These are phyloP conservation scores for Ctenomys sociabilis DNA, from an alignment of 2,113 vertebrate species.

Conservation along the genomic window DNA sequence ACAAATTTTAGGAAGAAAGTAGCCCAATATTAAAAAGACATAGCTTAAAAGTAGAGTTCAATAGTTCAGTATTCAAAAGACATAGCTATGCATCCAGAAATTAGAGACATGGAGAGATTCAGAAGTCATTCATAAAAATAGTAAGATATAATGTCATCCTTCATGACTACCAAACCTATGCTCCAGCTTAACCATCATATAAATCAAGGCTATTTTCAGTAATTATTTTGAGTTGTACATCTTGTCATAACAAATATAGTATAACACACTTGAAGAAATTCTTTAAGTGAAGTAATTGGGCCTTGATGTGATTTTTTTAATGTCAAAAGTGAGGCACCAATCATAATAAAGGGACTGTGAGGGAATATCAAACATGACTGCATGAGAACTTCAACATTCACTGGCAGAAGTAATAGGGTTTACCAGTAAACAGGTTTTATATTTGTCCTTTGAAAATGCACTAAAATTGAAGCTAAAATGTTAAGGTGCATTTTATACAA, in stretches of 20 bases:
- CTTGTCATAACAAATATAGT: constrained; percentile 51
- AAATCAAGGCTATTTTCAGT: constrained; percentile 62
- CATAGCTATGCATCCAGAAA: background rate
- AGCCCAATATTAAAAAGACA: constrained; percentile 1
- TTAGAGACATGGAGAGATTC: background rate
- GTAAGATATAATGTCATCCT: background rate
- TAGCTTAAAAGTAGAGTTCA: background rate
- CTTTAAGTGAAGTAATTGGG: constrained; percentile 62
- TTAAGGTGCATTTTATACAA: constrained; percentile 57
- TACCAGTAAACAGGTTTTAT: constrained; percentile 61
- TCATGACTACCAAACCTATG: background rate
- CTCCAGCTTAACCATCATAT: background rate
- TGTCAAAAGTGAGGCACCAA: constrained; percentile 29
- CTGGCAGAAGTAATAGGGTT: constrained; percentile 63
- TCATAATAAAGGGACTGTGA: background rate
- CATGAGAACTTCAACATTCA: constrained; percentile 69
- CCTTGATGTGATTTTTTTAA: constrained; percentile 67
- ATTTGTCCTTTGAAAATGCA: constrained; percentile 69
- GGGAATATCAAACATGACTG: constrained; percentile 46
- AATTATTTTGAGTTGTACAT: constrained; percentile 56
- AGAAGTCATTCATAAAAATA: constrained; percentile 12
- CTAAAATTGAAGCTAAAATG: constrained; percentile 60
- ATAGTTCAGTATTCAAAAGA: constrained; percentile 17
- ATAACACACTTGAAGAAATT: constrained; percentile 49
- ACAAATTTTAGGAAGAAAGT: background rate